Evolutionary conservation across 2,113 vertebrate genomes (phyloP).

Genomic region (Girardinichthys multiradiatus): DNA sequence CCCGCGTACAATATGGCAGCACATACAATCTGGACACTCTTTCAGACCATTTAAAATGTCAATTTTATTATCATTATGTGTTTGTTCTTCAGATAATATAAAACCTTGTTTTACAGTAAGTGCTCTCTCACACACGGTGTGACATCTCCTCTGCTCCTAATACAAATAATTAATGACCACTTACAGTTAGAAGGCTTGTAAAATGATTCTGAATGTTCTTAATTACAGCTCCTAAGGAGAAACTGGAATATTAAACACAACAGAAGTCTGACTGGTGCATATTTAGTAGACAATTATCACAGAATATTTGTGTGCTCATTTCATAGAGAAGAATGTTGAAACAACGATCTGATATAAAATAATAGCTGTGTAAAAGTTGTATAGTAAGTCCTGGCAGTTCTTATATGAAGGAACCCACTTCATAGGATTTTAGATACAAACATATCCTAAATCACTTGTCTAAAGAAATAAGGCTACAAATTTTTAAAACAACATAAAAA

Average conservation of each 20-base stretch:
- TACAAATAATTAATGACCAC: not conserved
- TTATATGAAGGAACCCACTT: not conserved
- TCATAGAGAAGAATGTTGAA: not conserved
- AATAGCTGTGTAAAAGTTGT: not conserved
- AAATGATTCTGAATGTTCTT: not conserved
- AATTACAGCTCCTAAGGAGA: not conserved
- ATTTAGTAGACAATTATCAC: not conserved
- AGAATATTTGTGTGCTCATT: not conserved
- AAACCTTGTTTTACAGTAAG: not conserved
- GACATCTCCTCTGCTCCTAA: not conserved
- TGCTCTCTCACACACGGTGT: not conserved
- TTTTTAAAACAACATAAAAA: not conserved
- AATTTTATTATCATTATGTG: not conserved
- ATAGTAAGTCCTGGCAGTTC: not conserved
- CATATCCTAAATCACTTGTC: not conserved
- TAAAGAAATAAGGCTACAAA: not conserved
- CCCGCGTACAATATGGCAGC: not conserved
- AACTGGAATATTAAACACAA: not conserved
- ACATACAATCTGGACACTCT: not conserved
- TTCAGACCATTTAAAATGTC: not conserved
- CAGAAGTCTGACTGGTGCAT: not conserved
- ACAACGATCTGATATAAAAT: not conserved
- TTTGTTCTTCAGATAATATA: not conserved
- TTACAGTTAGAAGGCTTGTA: not conserved
- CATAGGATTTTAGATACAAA: constrained; percentile 7